These are phyloP conservation scores for Casuarius casuarius DNA, from an alignment of 2,113 vertebrate genomes.

Conservation along the genomic window DNA sequence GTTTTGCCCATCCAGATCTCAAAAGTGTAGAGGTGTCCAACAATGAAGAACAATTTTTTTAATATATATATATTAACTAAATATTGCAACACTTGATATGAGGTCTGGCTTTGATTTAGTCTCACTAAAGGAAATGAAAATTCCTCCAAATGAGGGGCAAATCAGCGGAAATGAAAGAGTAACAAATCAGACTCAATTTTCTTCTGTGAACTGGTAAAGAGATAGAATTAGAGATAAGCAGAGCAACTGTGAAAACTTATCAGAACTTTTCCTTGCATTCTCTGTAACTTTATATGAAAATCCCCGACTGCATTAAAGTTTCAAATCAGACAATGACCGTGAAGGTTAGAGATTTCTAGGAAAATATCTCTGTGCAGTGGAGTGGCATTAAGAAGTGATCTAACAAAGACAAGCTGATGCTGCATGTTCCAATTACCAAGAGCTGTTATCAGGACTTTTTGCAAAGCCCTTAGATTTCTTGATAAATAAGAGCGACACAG, in stretches of 20 bases:
- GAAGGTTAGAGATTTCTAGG: constrained; percentile 48
- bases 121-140: constrained; percentile 4
- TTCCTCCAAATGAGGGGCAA: neutral
- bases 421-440: constrained; percentile 54
- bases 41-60: neutral
- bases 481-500: constrained; percentile 40
- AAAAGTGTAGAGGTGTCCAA: neutral
- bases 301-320: constrained; percentile 41
- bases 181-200: constrained; percentile 27
- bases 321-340: neutral
- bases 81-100: neutral
- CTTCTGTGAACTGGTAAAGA: neutral
- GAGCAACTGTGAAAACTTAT: constrained; percentile 3
- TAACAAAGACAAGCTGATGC: constrained; percentile 49
- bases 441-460: constrained; percentile 30
- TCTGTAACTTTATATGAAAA: constrained; percentile 24
- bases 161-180: neutral
- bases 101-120: neutral
- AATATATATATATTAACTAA: neutral
- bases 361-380: neutral
- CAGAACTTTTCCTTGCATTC: neutral
- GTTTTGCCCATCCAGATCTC: neutral
- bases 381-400: constrained; percentile 29
- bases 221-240: constrained; percentile 30
- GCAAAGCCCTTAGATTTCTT: constrained; percentile 30